Conservation (phyloP, 2,888 invertebrate species). For the Lithophane semibrunnea region DNA sequence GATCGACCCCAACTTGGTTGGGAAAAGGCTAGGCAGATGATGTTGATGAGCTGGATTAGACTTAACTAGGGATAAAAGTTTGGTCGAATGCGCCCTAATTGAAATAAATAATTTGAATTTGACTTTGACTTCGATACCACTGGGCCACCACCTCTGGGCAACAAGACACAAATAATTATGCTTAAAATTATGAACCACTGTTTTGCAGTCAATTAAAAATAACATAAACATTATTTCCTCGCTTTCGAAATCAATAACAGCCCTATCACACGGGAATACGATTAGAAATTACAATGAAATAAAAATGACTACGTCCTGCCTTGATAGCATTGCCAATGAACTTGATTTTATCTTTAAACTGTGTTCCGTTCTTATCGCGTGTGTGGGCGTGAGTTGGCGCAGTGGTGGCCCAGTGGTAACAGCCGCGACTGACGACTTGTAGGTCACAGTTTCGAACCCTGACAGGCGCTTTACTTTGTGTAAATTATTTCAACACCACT, state of each 20-base stretch:
- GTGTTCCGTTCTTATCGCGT: constrained; percentile 25
- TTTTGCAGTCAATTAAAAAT: background rate
- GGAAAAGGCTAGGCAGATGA: too few relatives aligned
- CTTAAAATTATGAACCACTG: background rate
- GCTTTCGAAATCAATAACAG: constrained; percentile 43
- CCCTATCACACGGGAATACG: constrained; percentile 37
- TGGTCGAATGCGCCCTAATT: too few relatives aligned
- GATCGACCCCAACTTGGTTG: too few relatives aligned
- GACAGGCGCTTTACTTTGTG: background rate
- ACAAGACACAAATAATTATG: too few relatives aligned
- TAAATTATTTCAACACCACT: background rate
- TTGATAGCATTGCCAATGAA: constrained; percentile 50
- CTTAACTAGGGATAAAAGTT: too few relatives aligned
- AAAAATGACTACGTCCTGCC: constrained; percentile 28
- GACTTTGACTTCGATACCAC: too few relatives aligned
- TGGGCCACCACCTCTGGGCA: too few relatives aligned
- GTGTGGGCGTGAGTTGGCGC: constrained; percentile 34
- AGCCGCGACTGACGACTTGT: background rate
- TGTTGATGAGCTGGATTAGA: too few relatives aligned
- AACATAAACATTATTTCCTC: background rate
- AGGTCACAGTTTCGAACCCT: background rate
- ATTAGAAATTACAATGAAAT: constrained; percentile 46
- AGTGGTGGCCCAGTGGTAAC: background rate
- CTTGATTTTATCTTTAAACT: constrained; percentile 30
- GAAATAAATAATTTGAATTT: too few relatives aligned